Base-by-base conservation (phyloP, 2,113 vertebrate genomes). In the Prietella phreatophila region DNA sequence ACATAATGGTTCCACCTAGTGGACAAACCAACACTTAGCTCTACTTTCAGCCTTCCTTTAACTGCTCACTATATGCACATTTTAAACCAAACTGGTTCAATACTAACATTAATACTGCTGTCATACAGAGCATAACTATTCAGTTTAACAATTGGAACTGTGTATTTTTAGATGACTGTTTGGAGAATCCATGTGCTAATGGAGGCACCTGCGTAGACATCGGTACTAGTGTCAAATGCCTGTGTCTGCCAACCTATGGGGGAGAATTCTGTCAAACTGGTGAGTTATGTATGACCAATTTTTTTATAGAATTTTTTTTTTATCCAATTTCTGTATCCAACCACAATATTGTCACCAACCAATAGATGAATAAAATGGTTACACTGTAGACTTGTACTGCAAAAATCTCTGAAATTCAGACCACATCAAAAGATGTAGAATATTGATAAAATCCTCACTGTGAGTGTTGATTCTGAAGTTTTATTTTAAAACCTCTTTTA, bases 151-250 rank as follows among this genome's bases (percentile, higher is more conserved):
- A 36, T 76, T 6, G 27, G 5, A 47, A 81, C 61, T 78, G 50
- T 83, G 42, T 55, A n/a, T 87, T 89, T 82, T 90, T 94, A 98
- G 98, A 97, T 94, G 93, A 93, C 91, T 99, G 97, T 67, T 47
- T 96, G 86, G 94, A 95, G 89, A 97, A 95, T 89, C 97, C 97
- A 2, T 99, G 98, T 92, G 89, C 93, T 87, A 99, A 99, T 1
- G 98, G 98, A 88, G 98, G 97, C 30, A 99, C 98, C 0, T 99
- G 98, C 91, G 86, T 94, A 0, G 98, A 99, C 7, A 95, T 93
- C 0, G 93, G 92, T 0, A 60, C 79, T 76, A 81, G 5, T 0
- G 13, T 94, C 11, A 61, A 89, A 67, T 99, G 98, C 89, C 25
- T 97, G 11, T 99, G 98, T 90, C 93, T 99, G 80, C 96, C 97